A percentile compares a stretch with the other conserved stretches of the same genome.
phyloP scores from a whole-genome alignment of 2,797 vertebrate genomes.

The Xenentodon cancila region DNA sequence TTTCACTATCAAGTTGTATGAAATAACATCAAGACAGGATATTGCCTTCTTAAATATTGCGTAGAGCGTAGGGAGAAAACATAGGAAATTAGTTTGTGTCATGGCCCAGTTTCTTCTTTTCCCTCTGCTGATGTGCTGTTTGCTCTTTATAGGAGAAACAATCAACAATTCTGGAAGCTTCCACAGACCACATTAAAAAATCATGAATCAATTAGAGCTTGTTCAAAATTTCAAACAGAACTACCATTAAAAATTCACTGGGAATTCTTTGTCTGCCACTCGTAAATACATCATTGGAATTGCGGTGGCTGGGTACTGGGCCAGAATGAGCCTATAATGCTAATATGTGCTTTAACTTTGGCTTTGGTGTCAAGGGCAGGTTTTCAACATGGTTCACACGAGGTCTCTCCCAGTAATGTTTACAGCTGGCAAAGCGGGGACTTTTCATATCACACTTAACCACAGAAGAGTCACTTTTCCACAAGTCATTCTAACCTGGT shows the following conservation, averaged over 20 bases:
- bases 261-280: constrained; percentile 68
- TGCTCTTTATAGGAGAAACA: constrained; percentile 60
- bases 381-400: constrained; percentile 14
- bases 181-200: constrained; percentile 69
- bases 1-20: constrained; percentile 7
- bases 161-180: constrained; percentile 69
- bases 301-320: constrained; percentile 54
- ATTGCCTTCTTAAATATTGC: constrained; percentile 24
- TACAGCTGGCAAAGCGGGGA: constrained; percentile 13
- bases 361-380: constrained; percentile 63
- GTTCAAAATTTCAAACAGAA: constrained; percentile 78
- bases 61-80: constrained; percentile 7
- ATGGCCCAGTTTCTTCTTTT: not conserved
- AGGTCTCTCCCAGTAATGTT: constrained; percentile 8
- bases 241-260: constrained; percentile 76
- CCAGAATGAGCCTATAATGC: constrained; percentile 46
- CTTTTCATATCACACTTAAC: constrained; percentile 19
- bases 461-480: not conserved
- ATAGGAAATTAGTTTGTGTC: constrained; percentile 35
- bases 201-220: constrained; percentile 76
- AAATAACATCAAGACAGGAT: constrained; percentile 26
- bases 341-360: constrained; percentile 58
- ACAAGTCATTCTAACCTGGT: not conserved
- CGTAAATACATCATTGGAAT: constrained; percentile 72
- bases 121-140: constrained; percentile 44